Evolutionary conservation across 2,113 vertebrate genomes (phyloP).

Genomic region (Callorhinus ursinus): DNA sequence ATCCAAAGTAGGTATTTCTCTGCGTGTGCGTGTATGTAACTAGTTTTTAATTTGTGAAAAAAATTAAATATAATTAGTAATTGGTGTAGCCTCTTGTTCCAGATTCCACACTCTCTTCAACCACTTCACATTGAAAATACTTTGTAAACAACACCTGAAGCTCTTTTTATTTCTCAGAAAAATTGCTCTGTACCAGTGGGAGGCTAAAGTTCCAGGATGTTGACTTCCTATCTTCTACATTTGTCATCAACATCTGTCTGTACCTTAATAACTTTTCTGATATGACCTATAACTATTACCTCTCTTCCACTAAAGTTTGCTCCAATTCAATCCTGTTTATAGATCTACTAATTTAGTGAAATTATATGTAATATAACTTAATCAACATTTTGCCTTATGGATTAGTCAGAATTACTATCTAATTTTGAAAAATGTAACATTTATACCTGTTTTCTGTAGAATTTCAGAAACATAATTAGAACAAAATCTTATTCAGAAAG

Average conservation of each 20-base stretch:
- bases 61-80: not conserved
- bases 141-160: not conserved
- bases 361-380: not conserved
- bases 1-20: not conserved
- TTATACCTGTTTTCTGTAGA: not conserved
- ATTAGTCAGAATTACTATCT: conserved; percentile 17
- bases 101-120: not conserved
- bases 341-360: not conserved
- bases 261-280: not conserved
- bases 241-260: not conserved
- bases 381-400: conserved; percentile 12
- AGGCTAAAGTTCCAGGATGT: not conserved
- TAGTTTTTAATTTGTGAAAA: conserved; percentile 26
- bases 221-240: not conserved
- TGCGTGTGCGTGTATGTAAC: rapidly evolving
- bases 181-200: not conserved
- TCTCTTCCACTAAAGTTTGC: not conserved
- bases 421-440: conserved; percentile 52
- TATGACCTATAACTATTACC: not conserved
- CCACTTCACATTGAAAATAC: not conserved
- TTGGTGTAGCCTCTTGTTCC: not conserved
- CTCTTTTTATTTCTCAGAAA: not conserved
- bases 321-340: not conserved
- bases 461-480: conserved; percentile 16
- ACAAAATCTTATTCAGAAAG: not conserved